Conservation (phyloP, 2,113 vertebrate species). For the Bettongia penicillata region DNA sequence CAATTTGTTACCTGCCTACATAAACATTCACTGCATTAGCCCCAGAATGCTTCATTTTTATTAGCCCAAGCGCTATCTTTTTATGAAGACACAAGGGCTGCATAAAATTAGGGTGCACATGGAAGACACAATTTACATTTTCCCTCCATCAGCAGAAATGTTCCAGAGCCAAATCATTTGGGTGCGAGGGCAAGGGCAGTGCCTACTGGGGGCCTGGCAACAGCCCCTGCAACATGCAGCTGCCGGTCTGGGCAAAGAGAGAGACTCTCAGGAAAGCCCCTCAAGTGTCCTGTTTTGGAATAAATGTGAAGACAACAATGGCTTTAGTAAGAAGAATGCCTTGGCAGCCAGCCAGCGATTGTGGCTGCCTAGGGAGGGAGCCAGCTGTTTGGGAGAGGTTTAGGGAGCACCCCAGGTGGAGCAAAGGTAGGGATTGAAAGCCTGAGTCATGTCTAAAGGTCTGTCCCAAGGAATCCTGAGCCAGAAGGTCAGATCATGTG, state of each 20-base stretch:
- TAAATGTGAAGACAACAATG: not conserved
- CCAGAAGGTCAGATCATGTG: not conserved
- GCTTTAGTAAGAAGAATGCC: constrained; percentile 26
- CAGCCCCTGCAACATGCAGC: constrained; percentile 79
- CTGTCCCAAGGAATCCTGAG: not conserved
- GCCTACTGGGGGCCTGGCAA: constrained; percentile 84
- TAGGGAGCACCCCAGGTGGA: not conserved
- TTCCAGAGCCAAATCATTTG: constrained; percentile 86
- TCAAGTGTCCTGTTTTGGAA: not conserved
- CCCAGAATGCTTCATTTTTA: constrained; percentile 91
- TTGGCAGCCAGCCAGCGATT: constrained; percentile 10
- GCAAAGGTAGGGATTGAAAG: not conserved
- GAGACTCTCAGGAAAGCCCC: not conserved
- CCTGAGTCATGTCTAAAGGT: not conserved
- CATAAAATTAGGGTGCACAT: constrained; percentile 88
- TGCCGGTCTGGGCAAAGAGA: constrained; percentile 61
- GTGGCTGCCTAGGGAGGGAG: not conserved
- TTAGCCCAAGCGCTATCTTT: constrained; percentile 86
- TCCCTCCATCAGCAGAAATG: constrained; percentile 92
- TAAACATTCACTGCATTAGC: constrained; percentile 88
- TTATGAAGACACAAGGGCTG: constrained; percentile 86
- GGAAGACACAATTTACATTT: constrained; percentile 95
- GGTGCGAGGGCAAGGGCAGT: constrained; percentile 90
- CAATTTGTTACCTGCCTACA: constrained; percentile 89
- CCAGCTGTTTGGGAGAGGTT: not conserved